Conservation (phyloP, 2,888 invertebrate genomes). For the Arrhopalites spinosus region DNA sequence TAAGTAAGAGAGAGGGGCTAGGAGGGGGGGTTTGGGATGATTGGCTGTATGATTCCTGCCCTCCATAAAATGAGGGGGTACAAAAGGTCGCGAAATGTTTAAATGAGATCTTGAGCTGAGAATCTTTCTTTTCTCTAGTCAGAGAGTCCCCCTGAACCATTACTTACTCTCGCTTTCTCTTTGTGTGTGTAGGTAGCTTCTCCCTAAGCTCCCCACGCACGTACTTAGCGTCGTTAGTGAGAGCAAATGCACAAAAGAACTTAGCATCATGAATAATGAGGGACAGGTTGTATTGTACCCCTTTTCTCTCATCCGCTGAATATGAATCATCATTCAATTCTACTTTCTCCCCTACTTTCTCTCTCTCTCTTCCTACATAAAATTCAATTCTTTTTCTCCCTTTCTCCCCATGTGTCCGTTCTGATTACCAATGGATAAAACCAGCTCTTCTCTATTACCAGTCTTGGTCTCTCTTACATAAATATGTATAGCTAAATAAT, state of each 20-base stretch:
- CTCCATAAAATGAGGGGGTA: not conserved
- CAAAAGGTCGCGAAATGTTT: conserved; percentile 16
- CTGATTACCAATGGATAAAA: too few relatives aligned
- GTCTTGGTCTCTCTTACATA: too few relatives aligned
- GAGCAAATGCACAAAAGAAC: conserved; percentile 17
- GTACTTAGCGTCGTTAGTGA: conserved; percentile 15
- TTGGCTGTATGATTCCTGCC: not conserved
- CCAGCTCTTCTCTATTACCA: too few relatives aligned
- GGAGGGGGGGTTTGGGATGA: not conserved
- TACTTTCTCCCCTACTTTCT: not conserved
- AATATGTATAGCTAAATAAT: too few relatives aligned
- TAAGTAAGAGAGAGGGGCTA: not conserved
- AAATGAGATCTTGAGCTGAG: conserved; percentile 16
- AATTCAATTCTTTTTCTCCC: not conserved
- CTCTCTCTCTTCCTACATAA: not conserved
- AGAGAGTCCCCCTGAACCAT: not conserved
- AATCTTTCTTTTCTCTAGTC: not conserved
- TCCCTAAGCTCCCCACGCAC: conserved; percentile 15
- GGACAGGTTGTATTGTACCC: conserved; percentile 35
- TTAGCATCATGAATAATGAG: conserved; percentile 32
- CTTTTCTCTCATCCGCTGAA: conserved; percentile 23
- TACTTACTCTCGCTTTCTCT: not conserved
- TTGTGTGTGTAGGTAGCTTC: not conserved
- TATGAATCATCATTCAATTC: conserved; percentile 29
- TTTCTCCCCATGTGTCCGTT: not conserved